Conservation (phyloP, 2,113 vertebrate species). For the Dipodomys merriami region DNA sequence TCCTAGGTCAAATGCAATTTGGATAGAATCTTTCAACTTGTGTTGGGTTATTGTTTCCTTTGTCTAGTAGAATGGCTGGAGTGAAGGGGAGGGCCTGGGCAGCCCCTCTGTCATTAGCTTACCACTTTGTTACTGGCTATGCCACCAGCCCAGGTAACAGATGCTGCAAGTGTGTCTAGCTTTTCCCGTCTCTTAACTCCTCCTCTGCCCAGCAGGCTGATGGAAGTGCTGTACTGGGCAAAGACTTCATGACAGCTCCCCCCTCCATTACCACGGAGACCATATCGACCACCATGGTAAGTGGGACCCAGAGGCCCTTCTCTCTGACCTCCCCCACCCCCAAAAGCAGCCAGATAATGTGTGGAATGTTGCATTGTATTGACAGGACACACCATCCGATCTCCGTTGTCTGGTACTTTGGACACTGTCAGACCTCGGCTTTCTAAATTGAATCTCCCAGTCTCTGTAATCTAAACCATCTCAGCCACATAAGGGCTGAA, state of each 20-base stretch:
- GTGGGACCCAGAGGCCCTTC: conserved; percentile 32
- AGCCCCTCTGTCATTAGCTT: not conserved
- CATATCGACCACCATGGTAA: conserved; percentile 83
- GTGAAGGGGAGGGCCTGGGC: not conserved
- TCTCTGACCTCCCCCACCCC: not conserved
- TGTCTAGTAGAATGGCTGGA: not conserved
- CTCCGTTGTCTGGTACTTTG: not conserved
- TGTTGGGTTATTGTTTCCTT: not conserved
- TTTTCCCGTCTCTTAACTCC: not conserved
- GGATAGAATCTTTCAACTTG: not conserved
- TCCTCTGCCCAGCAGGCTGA: conserved; percentile 81
- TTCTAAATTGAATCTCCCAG: not conserved
- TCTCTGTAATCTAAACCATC: not conserved
- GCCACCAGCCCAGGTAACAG: not conserved
- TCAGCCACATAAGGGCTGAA: not conserved
- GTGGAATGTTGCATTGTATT: fast-evolving
- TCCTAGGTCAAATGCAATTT: not conserved
- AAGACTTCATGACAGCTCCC: conserved; percentile 74
- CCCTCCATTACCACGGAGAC: conserved; percentile 82
- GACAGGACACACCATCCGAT: not conserved
- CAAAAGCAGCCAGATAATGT: not conserved
- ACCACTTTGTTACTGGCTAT: not conserved
- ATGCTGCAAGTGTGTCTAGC: not conserved
- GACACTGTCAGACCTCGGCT: not conserved
- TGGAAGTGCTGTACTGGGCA: conserved; percentile 67